Evolutionary conservation across 2,888 invertebrate species (phyloP).

Genomic region (Zhuqinia jingwanae): DNA sequence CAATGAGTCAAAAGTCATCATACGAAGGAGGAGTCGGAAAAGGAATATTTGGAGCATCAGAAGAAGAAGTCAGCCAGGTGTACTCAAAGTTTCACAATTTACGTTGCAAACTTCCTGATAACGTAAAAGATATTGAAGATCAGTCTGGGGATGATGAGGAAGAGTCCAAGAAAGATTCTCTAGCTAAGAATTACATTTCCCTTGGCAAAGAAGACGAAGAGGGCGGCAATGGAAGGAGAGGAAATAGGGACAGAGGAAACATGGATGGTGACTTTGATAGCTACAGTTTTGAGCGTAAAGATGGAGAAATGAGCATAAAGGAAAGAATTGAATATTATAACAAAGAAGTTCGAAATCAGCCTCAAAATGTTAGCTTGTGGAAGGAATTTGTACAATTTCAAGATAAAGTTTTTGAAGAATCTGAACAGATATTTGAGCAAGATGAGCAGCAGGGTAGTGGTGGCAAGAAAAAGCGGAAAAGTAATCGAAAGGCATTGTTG

Average conservation of each 20-base stretch:
- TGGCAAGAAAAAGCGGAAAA: constrained; percentile 65
- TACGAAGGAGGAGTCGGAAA: constrained; percentile 50
- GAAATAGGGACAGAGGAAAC: constrained; percentile 45
- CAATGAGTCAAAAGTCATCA: constrained; percentile 62
- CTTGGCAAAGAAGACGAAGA: constrained; percentile 9
- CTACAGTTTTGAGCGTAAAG: constrained; percentile 66
- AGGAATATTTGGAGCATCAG: constrained; percentile 73
- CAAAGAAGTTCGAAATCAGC: constrained; percentile 70
- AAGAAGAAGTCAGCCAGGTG: constrained; percentile 66
- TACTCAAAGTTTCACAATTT: constrained; percentile 60
- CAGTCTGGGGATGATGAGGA: constrained; percentile 22
- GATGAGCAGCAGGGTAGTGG: neutral
- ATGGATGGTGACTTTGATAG: constrained; percentile 65
- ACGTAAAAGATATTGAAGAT: neutral
- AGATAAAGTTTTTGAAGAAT: constrained; percentile 76
- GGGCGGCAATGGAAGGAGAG: neutral
- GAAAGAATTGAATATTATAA: constrained; percentile 75
- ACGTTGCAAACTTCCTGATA: constrained; percentile 55
- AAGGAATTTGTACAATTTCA: constrained; percentile 78
- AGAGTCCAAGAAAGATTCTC: neutral
- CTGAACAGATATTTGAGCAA: constrained; percentile 62
- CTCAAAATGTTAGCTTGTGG: constrained; percentile 76
- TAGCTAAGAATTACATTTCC: constrained; percentile 51
- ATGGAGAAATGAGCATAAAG: constrained; percentile 65
- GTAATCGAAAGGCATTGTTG: constrained; percentile 72